Conservation (phyloP, 2,888 invertebrate genomes). For the Ectemnius continuus region DNA sequence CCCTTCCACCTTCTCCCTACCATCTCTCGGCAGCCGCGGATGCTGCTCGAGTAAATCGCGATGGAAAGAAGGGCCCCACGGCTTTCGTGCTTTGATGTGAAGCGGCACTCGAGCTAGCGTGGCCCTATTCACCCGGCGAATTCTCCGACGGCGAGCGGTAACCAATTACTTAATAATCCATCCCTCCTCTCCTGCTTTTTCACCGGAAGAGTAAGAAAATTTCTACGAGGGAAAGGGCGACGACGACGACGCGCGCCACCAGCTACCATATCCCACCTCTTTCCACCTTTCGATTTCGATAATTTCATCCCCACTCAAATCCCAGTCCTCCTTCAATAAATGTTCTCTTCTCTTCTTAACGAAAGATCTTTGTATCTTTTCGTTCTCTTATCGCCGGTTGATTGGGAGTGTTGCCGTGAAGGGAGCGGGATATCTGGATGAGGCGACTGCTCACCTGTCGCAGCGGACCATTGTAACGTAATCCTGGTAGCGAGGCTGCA, state of each 20-base stretch:
- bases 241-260: slow-evolving; percentile 14
- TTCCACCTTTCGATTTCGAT: slow-evolving; percentile 16
- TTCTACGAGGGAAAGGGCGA: neutral
- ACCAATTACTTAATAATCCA: slow-evolving; percentile 50
- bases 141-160: slow-evolving; percentile 32
- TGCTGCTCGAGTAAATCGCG: slow-evolving; percentile 34
- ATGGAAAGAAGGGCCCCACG: slow-evolving; percentile 17
- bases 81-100: slow-evolving; percentile 38
- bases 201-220: slow-evolving; percentile 39
- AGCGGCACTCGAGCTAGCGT: slow-evolving; percentile 41
- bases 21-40: too few species aligned
- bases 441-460: neutral
- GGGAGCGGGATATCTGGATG: neutral
- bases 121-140: slow-evolving; percentile 34
- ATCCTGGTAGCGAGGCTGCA: slow-evolving; percentile 41
- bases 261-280: slow-evolving; percentile 3
- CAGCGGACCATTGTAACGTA: slow-evolving; percentile 33
- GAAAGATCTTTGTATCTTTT: too few species aligned
- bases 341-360: too few species aligned
- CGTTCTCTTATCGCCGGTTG: too few species aligned
- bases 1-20: too few species aligned
- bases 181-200: neutral
- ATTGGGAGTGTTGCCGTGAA: neutral
- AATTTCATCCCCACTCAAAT: too few species aligned
- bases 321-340: too few species aligned